A percentile compares a stretch with the other conserved stretches of the same genome.
Evolutionary conservation across 2,888 invertebrate species (phyloP).

Genomic region (Trimorus sp.): DNA sequence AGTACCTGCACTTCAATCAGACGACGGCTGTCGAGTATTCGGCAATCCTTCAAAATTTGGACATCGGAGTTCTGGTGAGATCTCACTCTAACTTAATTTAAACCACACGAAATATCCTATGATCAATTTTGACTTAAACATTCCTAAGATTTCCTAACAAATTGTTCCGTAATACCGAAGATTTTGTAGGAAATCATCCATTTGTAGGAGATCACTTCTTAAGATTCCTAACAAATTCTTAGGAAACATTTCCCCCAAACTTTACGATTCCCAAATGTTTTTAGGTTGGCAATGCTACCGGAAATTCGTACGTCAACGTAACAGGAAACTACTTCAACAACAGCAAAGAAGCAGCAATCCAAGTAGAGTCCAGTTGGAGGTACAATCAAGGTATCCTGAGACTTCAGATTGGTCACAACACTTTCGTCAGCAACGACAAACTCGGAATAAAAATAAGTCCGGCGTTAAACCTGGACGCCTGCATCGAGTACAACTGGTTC

Average conservation of each 20-base stretch:
- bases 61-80: constrained; percentile 89
- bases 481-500: constrained; percentile 95
- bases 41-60: constrained; percentile 92
- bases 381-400: constrained; percentile 83
- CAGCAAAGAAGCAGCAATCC: constrained; percentile 90
- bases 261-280: no score
- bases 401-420: constrained; percentile 93
- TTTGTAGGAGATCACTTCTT: no score
- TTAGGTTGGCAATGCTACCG: constrained; percentile 94
- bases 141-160: no score
- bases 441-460: constrained; percentile 91
- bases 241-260: no score
- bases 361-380: constrained; percentile 92
- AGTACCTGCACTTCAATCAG: constrained; percentile 91
- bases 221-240: no score
- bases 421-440: constrained; percentile 89
- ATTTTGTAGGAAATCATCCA: no score
- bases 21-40: constrained; percentile 94
- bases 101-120: no score
- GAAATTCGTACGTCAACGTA: constrained; percentile 92
- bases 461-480: constrained; percentile 89
- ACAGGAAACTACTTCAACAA: constrained; percentile 94
- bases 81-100: not conserved
- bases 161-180: no score
- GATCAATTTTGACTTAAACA: no score